Evolutionary conservation across 2,888 invertebrate species (phyloP).

Genomic region (Aricia artaxerxes): DNA sequence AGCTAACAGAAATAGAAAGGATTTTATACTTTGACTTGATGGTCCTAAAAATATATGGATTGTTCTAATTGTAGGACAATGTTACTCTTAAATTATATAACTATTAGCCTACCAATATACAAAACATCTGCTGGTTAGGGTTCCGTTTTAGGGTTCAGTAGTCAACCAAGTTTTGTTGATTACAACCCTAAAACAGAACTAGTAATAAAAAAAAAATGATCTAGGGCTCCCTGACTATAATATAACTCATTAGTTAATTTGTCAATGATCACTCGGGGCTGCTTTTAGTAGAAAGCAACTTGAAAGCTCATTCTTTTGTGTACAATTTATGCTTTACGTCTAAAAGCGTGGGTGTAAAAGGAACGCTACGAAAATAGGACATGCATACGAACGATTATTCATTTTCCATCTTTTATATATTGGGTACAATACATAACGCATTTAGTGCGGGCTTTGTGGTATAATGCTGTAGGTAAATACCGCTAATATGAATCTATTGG

Average conservation of each 20-base stretch:
- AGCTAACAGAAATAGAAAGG: too few species aligned
- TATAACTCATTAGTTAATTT: constrained; percentile 38
- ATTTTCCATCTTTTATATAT: constrained; percentile 16
- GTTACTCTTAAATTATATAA: too few species aligned
- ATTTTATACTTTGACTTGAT: too few species aligned
- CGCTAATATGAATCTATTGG: background rate
- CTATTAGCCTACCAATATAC: too few species aligned
- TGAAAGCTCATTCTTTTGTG: constrained; percentile 44
- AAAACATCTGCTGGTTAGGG: too few species aligned
- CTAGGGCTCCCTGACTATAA: too few species aligned
- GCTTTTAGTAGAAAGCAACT: constrained; percentile 45
- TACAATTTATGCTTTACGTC: constrained; percentile 37
- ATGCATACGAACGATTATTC: constrained; percentile 26
- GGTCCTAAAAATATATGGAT: too few species aligned
- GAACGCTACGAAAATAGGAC: constrained; percentile 26
- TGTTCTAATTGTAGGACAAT: too few species aligned
- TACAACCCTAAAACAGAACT: too few species aligned
- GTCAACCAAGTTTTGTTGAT: too few species aligned
- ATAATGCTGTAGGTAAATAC: background rate
- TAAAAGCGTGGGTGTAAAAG: constrained; percentile 31
- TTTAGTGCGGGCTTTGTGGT: background rate
- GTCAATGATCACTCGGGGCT: constrained; percentile 42
- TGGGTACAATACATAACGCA: constrained; percentile 12
- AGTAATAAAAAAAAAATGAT: too few species aligned
- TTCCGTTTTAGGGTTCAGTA: too few species aligned